These are phyloP conservation scores for Cyprinodon variegatus DNA, from an alignment of 2,113 vertebrate species.

Conservation along the genomic window DNA sequence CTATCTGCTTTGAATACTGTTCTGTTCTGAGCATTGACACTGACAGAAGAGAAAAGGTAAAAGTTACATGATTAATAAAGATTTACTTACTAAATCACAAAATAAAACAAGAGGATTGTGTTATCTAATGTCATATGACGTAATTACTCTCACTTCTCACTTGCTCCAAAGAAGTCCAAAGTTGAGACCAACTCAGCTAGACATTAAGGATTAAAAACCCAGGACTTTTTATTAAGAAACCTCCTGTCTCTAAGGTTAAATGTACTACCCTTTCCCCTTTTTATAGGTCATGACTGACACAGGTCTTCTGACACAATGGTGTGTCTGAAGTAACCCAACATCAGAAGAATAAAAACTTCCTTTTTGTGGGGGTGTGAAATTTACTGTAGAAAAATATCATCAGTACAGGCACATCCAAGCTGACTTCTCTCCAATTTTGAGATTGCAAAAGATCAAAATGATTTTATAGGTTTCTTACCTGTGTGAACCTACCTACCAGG, in stretches of 20 bases:
- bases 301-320: neutral
- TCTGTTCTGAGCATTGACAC: too few relatives aligned
- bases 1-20: too few relatives aligned
- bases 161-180: neutral
- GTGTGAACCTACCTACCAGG: conserved; percentile 16
- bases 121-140: neutral
- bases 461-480: neutral
- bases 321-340: neutral
- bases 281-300: neutral
- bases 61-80: too few relatives aligned
- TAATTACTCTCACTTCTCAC: neutral
- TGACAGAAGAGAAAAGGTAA: too few relatives aligned
- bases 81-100: too few relatives aligned
- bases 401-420: neutral
- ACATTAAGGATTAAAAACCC: conserved; percentile 9
- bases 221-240: conserved; percentile 19
- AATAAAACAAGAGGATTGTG: neutral
- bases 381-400: neutral
- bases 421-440: neutral
- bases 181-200: neutral
- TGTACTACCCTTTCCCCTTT: neutral
- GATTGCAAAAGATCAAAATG: neutral
- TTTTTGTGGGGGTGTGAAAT: neutral
- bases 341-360: neutral
- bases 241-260: neutral